Conservation (phyloP, 2,113 vertebrate species). For the Tachuris rubrigastra region DNA sequence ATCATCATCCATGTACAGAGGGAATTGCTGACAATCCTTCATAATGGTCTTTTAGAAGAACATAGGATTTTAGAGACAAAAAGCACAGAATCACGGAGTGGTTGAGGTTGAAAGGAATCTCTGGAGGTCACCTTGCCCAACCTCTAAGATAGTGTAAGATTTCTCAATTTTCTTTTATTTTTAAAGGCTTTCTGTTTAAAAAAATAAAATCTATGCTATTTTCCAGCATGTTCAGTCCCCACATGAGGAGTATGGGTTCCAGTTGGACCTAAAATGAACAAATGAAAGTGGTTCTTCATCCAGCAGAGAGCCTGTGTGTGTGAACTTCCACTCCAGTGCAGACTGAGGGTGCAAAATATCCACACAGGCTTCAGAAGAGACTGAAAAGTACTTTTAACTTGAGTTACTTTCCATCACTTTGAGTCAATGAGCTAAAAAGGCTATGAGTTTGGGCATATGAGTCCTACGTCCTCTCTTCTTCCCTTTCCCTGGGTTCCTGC, state of each 20-base stretch:
- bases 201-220: neutral
- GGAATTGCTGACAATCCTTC: neutral
- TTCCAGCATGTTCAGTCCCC: neutral
- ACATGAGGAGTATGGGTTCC: neutral
- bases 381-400: neutral
- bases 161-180: neutral
- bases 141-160: neutral
- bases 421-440: neutral
- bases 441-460: neutral
- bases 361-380: neutral
- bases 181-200: neutral
- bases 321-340: neutral
- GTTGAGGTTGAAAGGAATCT: neutral
- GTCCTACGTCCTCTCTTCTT: neutral
- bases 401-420: neutral
- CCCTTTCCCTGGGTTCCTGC: neutral
- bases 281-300: neutral
- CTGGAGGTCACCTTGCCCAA: neutral
- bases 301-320: neutral
- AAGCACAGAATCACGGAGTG: neutral
- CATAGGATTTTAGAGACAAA: fast-evolving
- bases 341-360: neutral
- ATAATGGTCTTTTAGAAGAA: neutral
- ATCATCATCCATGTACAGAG: neutral
- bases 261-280: neutral